phyloP scores from a whole-genome alignment of 2,797 vertebrate species.

The Podarcis siculus region DNA sequence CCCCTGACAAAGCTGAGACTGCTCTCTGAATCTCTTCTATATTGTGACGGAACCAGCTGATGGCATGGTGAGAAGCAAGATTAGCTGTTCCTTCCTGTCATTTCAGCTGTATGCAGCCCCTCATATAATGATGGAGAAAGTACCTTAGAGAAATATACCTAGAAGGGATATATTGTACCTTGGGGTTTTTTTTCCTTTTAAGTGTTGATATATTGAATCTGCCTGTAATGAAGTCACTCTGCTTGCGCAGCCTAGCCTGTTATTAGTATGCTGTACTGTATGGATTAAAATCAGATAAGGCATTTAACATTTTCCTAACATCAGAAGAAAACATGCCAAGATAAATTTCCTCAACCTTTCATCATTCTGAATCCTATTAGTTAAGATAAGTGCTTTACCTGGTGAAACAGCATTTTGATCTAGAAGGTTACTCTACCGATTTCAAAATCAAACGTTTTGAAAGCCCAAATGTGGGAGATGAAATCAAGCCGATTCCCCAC shows the following conservation, averaged over 20 bases:
- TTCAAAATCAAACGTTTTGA: background rate
- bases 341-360: background rate
- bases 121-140: background rate
- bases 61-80: background rate
- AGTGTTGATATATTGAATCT: background rate
- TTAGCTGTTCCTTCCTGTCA: background rate
- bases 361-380: background rate
- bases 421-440: constrained; percentile 13
- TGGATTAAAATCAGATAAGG: background rate
- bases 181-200: too few relatives aligned
- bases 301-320: background rate
- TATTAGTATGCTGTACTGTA: background rate
- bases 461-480: background rate
- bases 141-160: background rate
- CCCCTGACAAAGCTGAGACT: background rate
- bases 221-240: background rate
- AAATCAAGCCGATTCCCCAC: background rate
- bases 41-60: background rate
- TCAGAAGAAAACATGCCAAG: background rate
- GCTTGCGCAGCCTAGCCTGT: background rate
- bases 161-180: too few relatives aligned
- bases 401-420: constrained; percentile 1
- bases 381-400: background rate
- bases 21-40: background rate
- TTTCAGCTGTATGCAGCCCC: background rate